Percentiles rank a stretch among this genome's conserved stretches.
phyloP scores from a whole-genome alignment of 2,113 vertebrate genomes.

The Oreotragus oreotragus region DNA sequence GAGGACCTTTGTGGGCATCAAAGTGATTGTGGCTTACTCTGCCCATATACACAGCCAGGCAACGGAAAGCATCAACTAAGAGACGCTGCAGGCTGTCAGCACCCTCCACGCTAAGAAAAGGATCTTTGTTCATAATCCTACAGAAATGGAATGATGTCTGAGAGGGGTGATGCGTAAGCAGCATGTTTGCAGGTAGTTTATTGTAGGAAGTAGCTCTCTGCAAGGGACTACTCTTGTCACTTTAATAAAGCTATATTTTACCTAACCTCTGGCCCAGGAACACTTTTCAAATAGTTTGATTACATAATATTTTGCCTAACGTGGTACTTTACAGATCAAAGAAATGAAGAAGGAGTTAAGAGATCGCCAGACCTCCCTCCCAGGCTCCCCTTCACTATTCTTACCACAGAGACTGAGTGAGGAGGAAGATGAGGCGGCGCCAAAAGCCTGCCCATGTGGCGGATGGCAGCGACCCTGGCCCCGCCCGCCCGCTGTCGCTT shows the following conservation, averaged over 20 bases:
- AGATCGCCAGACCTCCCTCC: background rate
- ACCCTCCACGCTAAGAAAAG: background rate
- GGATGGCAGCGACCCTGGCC: background rate
- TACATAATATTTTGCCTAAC: background rate
- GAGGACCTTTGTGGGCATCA: background rate
- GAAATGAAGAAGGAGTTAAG: background rate
- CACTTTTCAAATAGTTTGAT: background rate
- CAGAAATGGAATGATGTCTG: background rate
- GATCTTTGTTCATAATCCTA: background rate
- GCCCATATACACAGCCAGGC: background rate
- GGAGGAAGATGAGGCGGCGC: background rate
- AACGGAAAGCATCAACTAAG: background rate
- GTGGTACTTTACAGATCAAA: background rate
- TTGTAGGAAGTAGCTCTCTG: background rate
- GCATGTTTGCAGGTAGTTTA: no score
- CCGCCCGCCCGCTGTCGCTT: fast-evolving
- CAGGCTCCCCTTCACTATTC: background rate
- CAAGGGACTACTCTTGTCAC: no score
- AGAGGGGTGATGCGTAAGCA: background rate
- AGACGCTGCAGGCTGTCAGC: background rate
- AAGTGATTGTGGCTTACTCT: background rate
- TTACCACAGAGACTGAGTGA: background rate
- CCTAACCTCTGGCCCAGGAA: background rate
- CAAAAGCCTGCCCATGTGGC: background rate
- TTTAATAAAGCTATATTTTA: background rate